phyloP scores from a whole-genome alignment of 2,113 vertebrate species.

The Aleadryas rufinucha region DNA sequence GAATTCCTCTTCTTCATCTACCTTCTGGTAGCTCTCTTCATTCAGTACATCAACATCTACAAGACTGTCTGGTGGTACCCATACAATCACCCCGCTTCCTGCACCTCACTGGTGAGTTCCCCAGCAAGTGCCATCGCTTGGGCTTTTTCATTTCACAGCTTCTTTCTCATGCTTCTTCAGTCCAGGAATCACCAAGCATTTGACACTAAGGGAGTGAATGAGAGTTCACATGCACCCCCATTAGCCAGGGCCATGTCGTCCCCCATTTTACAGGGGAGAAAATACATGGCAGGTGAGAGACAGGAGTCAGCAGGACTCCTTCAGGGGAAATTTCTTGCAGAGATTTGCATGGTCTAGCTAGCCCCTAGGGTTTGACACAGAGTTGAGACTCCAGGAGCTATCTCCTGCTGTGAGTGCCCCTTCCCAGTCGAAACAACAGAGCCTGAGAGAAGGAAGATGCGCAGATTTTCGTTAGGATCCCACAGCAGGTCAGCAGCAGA shows the following conservation, averaged over 20 bases:
- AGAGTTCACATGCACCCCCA: neutral
- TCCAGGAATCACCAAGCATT: neutral
- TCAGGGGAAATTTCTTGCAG: neutral
- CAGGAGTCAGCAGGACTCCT: neutral
- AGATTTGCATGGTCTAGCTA: neutral
- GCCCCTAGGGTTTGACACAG: neutral
- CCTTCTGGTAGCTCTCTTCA: conserved; percentile 92
- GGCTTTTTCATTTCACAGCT: neutral
- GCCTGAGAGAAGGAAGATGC: neutral
- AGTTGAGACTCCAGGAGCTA: neutral
- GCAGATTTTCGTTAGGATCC: neutral
- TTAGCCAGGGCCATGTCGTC: neutral
- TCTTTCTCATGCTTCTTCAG: neutral
- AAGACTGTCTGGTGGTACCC: conserved; percentile 99
- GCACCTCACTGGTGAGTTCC: conserved; percentile 89
- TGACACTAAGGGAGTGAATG: neutral
- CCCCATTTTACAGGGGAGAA: neutral
- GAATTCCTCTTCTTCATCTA: conserved; percentile 97
- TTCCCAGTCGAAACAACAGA: neutral
- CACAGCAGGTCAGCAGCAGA: neutral
- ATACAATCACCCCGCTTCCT: conserved; percentile 92
- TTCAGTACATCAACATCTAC: conserved; percentile 99
- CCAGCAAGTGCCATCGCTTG: neutral
- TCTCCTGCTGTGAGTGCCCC: neutral
- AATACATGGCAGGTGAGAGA: neutral